Evolutionary conservation across 2,113 vertebrate species (phyloP).

Genomic region (Channa argus): DNA sequence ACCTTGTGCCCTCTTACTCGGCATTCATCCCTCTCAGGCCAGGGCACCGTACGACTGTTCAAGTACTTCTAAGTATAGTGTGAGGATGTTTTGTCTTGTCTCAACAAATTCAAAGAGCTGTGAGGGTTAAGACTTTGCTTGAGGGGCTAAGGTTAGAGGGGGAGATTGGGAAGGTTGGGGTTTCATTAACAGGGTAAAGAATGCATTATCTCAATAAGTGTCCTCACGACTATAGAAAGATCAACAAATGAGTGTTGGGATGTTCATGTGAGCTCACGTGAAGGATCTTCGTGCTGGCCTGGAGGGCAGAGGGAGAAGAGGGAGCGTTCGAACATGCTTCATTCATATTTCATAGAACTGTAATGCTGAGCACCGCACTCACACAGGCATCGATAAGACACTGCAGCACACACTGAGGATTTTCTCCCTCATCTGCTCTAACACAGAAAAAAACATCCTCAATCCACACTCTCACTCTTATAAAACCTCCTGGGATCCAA

Average conservation of each 20-base stretch:
- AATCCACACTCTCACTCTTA: background rate
- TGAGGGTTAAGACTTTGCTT: no score
- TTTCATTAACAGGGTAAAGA: no score
- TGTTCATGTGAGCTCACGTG: conserved; percentile 36
- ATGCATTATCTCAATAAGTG: no score
- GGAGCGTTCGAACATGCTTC: conserved; percentile 59
- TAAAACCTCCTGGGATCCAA: conserved; percentile 20
- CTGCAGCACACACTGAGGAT: conserved; percentile 12
- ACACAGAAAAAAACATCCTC: conserved; percentile 28
- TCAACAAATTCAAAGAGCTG: no score
- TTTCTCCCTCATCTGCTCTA: conserved; percentile 19
- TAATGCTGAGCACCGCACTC: conserved; percentile 42
- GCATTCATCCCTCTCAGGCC: conserved; percentile 64
- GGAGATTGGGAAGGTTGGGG: no score
- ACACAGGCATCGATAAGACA: conserved; percentile 28
- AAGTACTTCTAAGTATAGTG: no score
- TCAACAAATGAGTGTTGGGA: background rate
- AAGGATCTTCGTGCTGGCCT: conserved; percentile 65
- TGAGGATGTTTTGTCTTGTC: no score
- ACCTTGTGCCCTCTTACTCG: conserved; percentile 56
- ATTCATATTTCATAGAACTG: conserved; percentile 73
- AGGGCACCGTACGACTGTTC: conserved; percentile 36
- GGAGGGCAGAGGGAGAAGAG: conserved; percentile 17
- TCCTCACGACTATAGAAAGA: no score
- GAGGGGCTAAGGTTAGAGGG: no score